Evolutionary conservation across 2,888 invertebrate genomes (phyloP).

Genomic region (Matsumyia berberina): DNA sequence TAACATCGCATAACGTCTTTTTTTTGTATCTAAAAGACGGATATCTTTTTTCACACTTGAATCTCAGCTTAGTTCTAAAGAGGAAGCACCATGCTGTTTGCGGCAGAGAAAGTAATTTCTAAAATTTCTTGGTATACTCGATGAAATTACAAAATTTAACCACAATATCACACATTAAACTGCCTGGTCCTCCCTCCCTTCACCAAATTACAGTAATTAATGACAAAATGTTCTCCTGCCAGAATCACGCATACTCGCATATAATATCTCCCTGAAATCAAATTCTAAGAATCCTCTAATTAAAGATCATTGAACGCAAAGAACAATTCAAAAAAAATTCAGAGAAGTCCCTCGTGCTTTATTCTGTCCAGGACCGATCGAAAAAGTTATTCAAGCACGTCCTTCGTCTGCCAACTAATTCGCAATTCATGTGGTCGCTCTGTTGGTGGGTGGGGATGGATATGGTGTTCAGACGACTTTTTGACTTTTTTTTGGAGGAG

Average conservation of each 20-base stretch:
- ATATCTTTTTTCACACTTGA: no score
- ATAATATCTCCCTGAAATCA: constrained; percentile 12
- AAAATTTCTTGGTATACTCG: no score
- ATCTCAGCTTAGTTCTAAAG: no score
- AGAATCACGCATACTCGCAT: background rate
- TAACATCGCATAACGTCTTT: no score
- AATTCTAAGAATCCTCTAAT: constrained; percentile 56
- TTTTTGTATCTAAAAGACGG: no score
- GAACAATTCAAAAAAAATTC: constrained; percentile 13
- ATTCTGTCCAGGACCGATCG: constrained; percentile 39
- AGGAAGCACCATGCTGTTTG: no score
- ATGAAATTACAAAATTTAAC: background rate
- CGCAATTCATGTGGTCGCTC: constrained; percentile 59
- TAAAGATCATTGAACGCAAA: constrained; percentile 57
- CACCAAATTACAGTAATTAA: background rate
- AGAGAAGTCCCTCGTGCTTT: background rate
- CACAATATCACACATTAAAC: no score
- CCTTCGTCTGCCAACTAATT: constrained; percentile 62
- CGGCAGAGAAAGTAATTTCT: no score
- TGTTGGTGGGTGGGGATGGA: background rate
- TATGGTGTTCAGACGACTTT: constrained; percentile 34
- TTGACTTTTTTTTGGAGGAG: background rate
- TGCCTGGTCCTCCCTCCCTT: background rate
- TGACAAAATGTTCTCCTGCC: background rate
- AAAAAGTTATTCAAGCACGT: constrained; percentile 71